Evolutionary conservation across 2,888 invertebrate genomes (phyloP).

Genomic region (Oegoconia quadripuncta): DNA sequence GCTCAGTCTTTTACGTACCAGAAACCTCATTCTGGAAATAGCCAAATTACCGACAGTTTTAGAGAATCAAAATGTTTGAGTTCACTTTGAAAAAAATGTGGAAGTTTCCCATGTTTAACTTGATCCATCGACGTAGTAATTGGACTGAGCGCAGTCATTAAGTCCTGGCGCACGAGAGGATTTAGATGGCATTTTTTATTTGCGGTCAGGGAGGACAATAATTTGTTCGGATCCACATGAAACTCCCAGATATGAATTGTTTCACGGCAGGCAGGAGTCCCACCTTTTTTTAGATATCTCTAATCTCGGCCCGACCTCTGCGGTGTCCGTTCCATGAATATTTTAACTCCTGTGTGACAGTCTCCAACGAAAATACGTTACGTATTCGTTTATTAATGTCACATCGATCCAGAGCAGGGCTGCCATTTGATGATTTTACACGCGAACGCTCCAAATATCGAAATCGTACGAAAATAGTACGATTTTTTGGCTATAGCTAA

Average conservation of each 20-base stretch:
- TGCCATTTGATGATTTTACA: no score
- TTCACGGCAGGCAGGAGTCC: conserved; percentile 32
- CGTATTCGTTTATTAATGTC: conserved; percentile 68
- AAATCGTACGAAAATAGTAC: no score
- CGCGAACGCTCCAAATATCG: no score
- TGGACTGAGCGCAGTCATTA: conserved; percentile 44
- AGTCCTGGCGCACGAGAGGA: conserved; percentile 29
- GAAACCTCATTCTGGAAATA: no score
- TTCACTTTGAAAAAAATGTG: no score
- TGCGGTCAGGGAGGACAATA: conserved; percentile 29
- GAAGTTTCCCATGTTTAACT: no score
- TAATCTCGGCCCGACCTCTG: conserved; percentile 52
- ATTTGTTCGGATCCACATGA: conserved; percentile 28
- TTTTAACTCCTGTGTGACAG: conserved; percentile 62
- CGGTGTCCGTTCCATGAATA: conserved; percentile 65
- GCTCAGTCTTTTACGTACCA: no score
- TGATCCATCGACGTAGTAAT: conserved; percentile 29
- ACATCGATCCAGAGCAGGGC: no score
- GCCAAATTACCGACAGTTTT: no score
- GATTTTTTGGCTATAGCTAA: no score
- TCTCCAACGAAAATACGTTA: conserved; percentile 53
- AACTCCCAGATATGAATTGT: conserved; percentile 43
- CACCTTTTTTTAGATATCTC: conserved; percentile 53
- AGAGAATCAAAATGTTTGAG: no score
- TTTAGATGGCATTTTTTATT: conserved; percentile 54